These are phyloP conservation scores for Pseudochromis fuscus DNA, from an alignment of 2,797 vertebrate genomes.

Conservation along the genomic window DNA sequence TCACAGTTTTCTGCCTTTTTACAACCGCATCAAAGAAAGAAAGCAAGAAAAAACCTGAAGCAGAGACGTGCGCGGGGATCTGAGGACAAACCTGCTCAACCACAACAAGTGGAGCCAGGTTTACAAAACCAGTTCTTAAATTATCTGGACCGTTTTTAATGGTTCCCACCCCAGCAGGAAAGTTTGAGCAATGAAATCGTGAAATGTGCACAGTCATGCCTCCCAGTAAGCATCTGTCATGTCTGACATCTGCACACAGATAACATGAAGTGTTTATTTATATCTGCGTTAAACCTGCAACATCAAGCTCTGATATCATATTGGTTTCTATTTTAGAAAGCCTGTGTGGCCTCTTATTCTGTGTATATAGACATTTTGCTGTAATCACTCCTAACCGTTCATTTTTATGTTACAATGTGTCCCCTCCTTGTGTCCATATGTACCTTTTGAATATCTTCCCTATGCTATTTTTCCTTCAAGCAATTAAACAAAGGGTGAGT, in stretches of 20 bases:
- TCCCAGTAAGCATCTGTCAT: too few species aligned
- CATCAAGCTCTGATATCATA: neutral
- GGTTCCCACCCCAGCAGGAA: too few species aligned
- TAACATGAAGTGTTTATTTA: too few species aligned
- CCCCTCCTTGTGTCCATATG: neutral
- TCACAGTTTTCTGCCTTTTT: neutral
- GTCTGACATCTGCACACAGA: too few species aligned
- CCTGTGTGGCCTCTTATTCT: neutral
- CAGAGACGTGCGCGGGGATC: neutral
- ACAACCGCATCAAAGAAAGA: neutral
- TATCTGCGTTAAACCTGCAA: too few species aligned
- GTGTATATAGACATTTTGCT: neutral
- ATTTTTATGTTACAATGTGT: neutral
- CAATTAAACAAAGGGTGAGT: too few species aligned
- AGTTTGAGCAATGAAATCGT: too few species aligned
- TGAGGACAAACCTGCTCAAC: neutral
- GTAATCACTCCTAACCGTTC: neutral
- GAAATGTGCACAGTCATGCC: neutral
- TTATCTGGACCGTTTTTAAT: neutral
- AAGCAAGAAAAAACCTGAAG: too few species aligned
- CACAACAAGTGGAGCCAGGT: constrained; percentile 1
- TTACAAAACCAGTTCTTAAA: neutral
- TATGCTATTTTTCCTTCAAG: too few species aligned
- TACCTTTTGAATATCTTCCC: too few species aligned
- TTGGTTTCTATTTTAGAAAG: constrained; percentile 14